These are phyloP conservation scores for Calephelis perditalis DNA, from an alignment of 2,888 invertebrate genomes.

Conservation along the genomic window DNA sequence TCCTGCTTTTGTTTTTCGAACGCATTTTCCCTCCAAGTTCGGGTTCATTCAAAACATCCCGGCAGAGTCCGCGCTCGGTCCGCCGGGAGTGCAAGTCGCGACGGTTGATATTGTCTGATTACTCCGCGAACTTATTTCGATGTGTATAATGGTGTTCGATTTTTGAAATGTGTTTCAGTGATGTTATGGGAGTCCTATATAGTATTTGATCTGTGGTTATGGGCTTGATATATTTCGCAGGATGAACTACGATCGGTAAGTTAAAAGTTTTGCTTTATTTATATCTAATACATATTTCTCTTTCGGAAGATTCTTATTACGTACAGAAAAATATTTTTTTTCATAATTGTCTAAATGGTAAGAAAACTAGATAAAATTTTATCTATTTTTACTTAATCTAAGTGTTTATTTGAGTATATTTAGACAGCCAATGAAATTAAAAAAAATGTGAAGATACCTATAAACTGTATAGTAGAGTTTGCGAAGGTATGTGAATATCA, in stretches of 20 bases:
- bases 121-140: constrained; percentile 28
- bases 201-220: too few species aligned
- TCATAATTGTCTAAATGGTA: too few species aligned
- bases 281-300: too few species aligned
- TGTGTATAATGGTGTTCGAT: constrained; percentile 12
- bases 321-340: too few species aligned
- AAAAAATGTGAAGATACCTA: too few species aligned
- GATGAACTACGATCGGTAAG: constrained; percentile 3
- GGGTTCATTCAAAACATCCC: constrained; percentile 21
- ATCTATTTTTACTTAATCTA: too few species aligned
- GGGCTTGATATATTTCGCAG: not conserved
- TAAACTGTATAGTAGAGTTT: too few species aligned
- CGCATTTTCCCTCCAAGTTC: constrained; percentile 16
- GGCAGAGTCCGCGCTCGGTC: constrained; percentile 51
- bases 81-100: constrained; percentile 49
- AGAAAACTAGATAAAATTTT: too few species aligned
- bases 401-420: too few species aligned
- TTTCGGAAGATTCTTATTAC: too few species aligned
- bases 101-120: constrained; percentile 12
- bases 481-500: too few species aligned
- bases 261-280: not conserved
- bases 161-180: constrained; percentile 20
- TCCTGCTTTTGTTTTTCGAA: constrained; percentile 18
- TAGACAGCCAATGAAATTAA: too few species aligned
- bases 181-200: not conserved